A percentile compares a stretch with the other conserved stretches of the same genome.
Conservation (phyloP, 2,113 vertebrate genomes). For the Misgurnus anguillicaudatus region DNA sequence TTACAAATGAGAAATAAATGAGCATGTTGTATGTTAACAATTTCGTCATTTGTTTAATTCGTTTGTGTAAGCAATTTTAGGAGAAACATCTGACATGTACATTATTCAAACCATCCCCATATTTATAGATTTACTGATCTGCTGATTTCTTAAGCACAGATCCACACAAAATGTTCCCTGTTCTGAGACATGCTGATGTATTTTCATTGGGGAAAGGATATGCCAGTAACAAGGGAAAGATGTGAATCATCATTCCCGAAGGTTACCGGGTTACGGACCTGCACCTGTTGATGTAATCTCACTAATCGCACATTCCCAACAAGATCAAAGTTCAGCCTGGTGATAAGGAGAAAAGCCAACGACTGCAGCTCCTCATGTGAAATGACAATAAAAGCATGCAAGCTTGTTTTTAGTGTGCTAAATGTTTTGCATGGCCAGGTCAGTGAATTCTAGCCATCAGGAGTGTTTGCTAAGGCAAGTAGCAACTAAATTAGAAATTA, state of each 20-base stretch:
- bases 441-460: not conserved
- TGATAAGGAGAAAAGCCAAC: slow-evolving; percentile 56
- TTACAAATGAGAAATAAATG: too few species aligned
- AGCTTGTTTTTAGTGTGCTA: not conserved
- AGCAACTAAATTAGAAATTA: too few species aligned
- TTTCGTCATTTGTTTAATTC: not conserved
- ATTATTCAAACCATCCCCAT: slow-evolving; percentile 31
- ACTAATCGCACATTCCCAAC: slow-evolving; percentile 57
- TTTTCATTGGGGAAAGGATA: slow-evolving; percentile 56
- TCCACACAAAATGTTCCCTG: slow-evolving; percentile 38
- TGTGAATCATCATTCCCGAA: slow-evolving; percentile 64
- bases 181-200: slow-evolving; percentile 52
- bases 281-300: slow-evolving; percentile 65
- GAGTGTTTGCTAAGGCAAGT: not conserved
- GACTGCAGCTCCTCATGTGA: slow-evolving; percentile 6
- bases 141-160: slow-evolving; percentile 3
- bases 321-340: slow-evolving; percentile 66
- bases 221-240: slow-evolving; percentile 8
- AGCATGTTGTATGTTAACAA: too few species aligned
- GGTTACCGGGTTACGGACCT: slow-evolving; percentile 62
- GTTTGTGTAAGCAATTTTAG: not conserved
- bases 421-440: not conserved
- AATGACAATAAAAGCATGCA: not conserved
- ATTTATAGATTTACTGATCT: slow-evolving; percentile 13
- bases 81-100: not conserved